Conservation (phyloP, 2,888 invertebrate genomes). For the Agrotis clavis region DNA sequence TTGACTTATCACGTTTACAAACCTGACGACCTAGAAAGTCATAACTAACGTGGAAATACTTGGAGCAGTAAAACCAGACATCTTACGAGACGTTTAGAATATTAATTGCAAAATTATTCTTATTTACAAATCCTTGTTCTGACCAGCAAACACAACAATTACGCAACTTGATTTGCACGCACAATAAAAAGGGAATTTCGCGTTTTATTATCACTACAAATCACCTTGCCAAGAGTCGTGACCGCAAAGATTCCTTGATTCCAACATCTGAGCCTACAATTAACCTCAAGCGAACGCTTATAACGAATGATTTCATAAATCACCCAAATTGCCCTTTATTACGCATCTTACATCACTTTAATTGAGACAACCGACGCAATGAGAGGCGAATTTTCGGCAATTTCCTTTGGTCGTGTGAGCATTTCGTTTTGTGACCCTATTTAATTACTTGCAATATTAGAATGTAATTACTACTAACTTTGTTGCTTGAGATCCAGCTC, state of each 20-base stretch:
- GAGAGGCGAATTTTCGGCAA: constrained; percentile 77
- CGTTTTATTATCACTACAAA: constrained; percentile 57
- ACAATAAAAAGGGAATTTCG: constrained; percentile 51
- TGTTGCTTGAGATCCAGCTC: constrained; percentile 15
- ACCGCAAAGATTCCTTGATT: constrained; percentile 66
- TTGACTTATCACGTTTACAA: not conserved
- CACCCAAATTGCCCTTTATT: constrained; percentile 86
- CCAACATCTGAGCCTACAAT: constrained; percentile 81
- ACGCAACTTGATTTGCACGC: constrained; percentile 47
- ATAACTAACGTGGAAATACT: not conserved
- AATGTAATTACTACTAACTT: constrained; percentile 44
- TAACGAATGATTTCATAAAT: constrained; percentile 88
- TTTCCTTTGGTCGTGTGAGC: constrained; percentile 66
- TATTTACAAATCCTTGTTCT: not conserved
- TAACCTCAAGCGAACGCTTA: constrained; percentile 78
- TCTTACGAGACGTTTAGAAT: not conserved
- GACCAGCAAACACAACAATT: constrained; percentile 21
- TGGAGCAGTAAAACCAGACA: not conserved
- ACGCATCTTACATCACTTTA: constrained; percentile 88
- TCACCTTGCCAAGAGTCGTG: constrained; percentile 48
- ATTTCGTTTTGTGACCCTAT: constrained; percentile 54
- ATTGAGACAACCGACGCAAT: constrained; percentile 81
- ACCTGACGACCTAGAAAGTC: not conserved
- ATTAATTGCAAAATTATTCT: constrained; percentile 10
- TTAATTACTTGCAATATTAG: constrained; percentile 58